Evolutionary conservation across 2,797 vertebrate species (phyloP), one percentile per base, ranked within the genome.

Genomic region (Pelobates cultripes): DNA sequence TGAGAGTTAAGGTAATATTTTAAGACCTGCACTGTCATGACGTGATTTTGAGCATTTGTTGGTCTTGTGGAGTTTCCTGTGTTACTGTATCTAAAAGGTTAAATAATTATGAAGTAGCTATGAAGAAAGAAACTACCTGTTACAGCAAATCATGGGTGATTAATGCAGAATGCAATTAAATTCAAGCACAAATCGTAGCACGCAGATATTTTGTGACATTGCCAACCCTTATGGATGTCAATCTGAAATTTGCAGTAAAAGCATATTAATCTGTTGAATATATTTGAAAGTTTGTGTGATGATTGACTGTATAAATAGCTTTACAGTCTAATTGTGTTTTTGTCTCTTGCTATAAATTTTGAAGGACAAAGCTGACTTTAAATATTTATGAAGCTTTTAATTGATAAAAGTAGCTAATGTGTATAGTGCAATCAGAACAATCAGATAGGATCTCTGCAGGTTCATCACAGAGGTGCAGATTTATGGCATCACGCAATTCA

Each of bases 321-420:
- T 70, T 47, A 53, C 44, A 28, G 45, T 4, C 57, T 75, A 44
- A 63, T 53, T 77, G 47, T 55, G 55, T 63, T 76, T 70, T 79
- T 66, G 45, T 68, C 61, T 67, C 70, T 70, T 43, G n/a, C 63
- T 64, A 78, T 70, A 63, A 68, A 64, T 66, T 79, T 84, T 84
- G 72, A 79, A 84, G 82, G 82, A 66, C 82, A 79, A 77, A 79
- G 15, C 57, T 70, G 73, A 75, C 28, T 70, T 70, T 75, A 79
- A 79, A 79, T 79, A 74, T 84, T 70, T 75, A 77, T 71, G 72
- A 84, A 79, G 53, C 73, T 71, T 79, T 75, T 75, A 84, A 75
- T 79, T 84, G 72, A 75, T 75, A 83, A 66, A 63, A 83, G 72
- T 70, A 68, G 69, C 75, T 82, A 73, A 77, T 68, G 75, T 60